Base-by-base conservation (phyloP, 2,113 vertebrate species). In the Brachirus orientalis region DNA sequence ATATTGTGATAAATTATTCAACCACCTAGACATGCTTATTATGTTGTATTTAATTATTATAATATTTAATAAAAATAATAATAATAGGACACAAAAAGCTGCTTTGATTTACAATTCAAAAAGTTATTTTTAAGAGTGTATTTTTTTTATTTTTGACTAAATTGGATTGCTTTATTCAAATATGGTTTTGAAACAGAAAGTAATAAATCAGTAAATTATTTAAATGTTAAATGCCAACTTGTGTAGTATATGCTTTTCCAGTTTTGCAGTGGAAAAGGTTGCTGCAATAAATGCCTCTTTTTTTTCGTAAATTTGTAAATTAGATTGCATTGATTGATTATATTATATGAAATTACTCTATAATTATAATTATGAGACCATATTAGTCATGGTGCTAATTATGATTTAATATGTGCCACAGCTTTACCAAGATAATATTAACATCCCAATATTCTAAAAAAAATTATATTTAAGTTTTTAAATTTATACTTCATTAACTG, bases 1-100 rank as follows among this genome's bases (percentile, higher is more conserved):
- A 78, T 62, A 75, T 44, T 63, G 57, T 82, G 40, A 18, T 76
- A 60, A 82, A 84, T 79, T 66, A 80, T 82, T 82, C 60, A 84
- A 40, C 8, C 43, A 11, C 22, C 48, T 18, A 8, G 10, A 41
- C 41, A 68, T 37, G 28, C 12, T 5, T 3, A 46, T 40, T 17
- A 55, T 37, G 28, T 20, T 11, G 35, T 73, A 0, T 28, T 28
- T 17, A 19, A 61, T 59, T 69, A 17, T 64, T 45, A 37, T 70
- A 44, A 40, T 69, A n/a, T n/a, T n/a, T n/a, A n/a, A n/a, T 46
- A 51, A 38, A 18, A 47, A 64, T 38, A 55, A 16, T 44, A 16
- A 16, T 44, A 44, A 16, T 44, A 16, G 17, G 4, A 7, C 3
- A n/a, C 13, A 54, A 17, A 2, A 33, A 35, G 51, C n/a, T 19